phyloP scores from a whole-genome alignment of 2,113 vertebrate genomes.

The Xiphophorus hellerii region DNA sequence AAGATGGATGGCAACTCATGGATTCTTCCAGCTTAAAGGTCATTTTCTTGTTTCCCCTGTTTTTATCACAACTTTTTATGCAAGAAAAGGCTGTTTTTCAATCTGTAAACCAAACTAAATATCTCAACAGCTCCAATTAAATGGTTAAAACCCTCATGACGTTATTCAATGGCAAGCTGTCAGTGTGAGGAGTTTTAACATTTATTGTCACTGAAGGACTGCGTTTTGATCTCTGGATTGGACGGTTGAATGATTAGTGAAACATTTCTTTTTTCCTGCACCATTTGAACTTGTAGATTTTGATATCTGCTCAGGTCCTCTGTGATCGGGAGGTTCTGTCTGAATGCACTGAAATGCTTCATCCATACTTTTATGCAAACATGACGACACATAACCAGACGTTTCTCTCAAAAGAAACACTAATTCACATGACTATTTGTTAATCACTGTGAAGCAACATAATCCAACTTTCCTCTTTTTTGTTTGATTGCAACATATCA shows the following conservation, averaged over 20 bases:
- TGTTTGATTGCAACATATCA: slow-evolving; percentile 31
- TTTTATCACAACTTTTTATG: neutral
- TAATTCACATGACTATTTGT: slow-evolving; percentile 21
- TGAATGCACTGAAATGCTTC: slow-evolving; percentile 68
- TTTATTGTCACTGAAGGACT: neutral
- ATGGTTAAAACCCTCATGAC: slow-evolving; percentile 25
- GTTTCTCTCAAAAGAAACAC: slow-evolving; percentile 35
- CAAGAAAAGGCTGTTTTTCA: slow-evolving; percentile 15
- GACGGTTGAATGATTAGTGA: neutral
- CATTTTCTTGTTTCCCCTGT: neutral
- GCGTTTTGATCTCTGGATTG: slow-evolving; percentile 21
- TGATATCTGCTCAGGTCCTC: slow-evolving; percentile 64
- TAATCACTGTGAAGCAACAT: slow-evolving; percentile 39
- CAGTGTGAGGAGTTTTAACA: no score
- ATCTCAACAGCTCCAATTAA: slow-evolving; percentile 19
- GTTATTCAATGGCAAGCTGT: neutral
- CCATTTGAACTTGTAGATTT: slow-evolving; percentile 20
- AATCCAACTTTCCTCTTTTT: neutral
- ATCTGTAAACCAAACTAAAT: slow-evolving; percentile 36
- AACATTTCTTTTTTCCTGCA: slow-evolving; percentile 1
- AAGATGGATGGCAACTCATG: neutral
- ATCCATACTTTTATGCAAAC: slow-evolving; percentile 56
- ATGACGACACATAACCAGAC: slow-evolving; percentile 23
- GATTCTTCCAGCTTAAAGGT: neutral
- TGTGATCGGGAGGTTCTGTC: slow-evolving; percentile 34